Evolutionary conservation across 2,113 vertebrate genomes (phyloP).

Genomic region (Carlito syrichta): DNA sequence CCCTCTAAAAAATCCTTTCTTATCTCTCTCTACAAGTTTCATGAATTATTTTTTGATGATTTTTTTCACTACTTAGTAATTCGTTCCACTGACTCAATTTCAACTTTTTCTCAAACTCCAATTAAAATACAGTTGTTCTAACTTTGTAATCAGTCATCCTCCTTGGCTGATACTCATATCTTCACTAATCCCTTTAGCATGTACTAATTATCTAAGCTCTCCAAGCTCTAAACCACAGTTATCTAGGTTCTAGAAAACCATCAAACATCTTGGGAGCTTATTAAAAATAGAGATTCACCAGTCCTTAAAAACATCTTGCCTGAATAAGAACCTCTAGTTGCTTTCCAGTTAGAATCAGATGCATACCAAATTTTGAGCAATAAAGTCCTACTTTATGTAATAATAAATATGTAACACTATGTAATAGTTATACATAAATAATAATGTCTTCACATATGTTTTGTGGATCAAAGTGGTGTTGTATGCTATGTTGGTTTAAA

Average conservation of each 20-base stretch:
- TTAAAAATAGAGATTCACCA: neutral
- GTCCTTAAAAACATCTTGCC: no score
- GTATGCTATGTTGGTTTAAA: neutral
- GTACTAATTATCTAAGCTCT: neutral
- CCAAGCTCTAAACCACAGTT: neutral
- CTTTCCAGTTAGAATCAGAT: neutral
- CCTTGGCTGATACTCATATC: neutral
- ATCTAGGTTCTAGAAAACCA: neutral
- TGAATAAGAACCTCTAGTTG: neutral
- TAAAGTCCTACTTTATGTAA: neutral
- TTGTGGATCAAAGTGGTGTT: neutral
- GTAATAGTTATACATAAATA: neutral
- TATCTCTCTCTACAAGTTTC: neutral
- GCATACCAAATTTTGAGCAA: neutral
- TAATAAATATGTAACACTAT: neutral
- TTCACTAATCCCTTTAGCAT: neutral
- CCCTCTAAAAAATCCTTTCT: neutral
- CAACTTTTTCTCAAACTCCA: neutral
- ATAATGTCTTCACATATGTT: neutral
- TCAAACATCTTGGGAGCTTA: neutral
- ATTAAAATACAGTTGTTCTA: neutral
- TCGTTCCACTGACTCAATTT: neutral
- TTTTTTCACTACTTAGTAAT: no score
- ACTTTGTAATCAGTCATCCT: neutral
- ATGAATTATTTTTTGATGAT: neutral